Evolutionary conservation across 2,113 vertebrate species (phyloP).

Genomic region (Trematocara unimaculatum): DNA sequence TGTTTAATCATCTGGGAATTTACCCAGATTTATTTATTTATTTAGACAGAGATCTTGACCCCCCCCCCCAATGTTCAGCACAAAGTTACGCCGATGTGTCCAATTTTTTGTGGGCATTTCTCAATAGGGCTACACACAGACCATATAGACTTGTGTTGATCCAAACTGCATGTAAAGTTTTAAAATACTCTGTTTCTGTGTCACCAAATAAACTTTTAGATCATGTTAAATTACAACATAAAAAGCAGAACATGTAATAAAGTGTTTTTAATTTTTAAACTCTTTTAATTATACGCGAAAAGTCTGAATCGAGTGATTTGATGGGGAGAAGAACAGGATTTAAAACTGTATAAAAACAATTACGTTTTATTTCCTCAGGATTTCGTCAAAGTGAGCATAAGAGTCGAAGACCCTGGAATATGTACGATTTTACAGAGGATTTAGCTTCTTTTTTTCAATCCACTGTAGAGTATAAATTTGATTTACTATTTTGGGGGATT

Average conservation of each 20-base stretch:
- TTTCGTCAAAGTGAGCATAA: background rate
- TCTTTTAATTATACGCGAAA: rapidly evolving
- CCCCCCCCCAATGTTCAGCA: background rate
- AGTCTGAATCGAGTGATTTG: background rate
- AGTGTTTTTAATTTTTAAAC: background rate
- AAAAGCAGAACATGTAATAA: background rate
- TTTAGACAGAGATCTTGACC: background rate
- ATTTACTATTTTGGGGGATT: background rate
- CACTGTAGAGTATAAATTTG: background rate
- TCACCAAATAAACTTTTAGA: background rate
- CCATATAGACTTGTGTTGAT: background rate
- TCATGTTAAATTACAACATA: background rate
- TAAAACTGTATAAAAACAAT: background rate
- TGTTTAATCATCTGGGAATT: no score
- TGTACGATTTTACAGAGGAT: background rate
- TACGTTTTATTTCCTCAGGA: background rate
- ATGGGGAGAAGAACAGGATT: background rate
- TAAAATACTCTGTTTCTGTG: background rate
- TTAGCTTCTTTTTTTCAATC: background rate
- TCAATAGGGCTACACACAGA: rapidly evolving
- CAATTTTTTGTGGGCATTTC: background rate
- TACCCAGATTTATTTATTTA: background rate
- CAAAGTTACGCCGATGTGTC: background rate
- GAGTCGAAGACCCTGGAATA: background rate
- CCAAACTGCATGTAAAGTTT: background rate